Percentiles rank a stretch among this genome's conserved stretches.
phyloP scores from a whole-genome alignment of 2,797 vertebrate genomes.

The Clarias laeviceps region DNA sequence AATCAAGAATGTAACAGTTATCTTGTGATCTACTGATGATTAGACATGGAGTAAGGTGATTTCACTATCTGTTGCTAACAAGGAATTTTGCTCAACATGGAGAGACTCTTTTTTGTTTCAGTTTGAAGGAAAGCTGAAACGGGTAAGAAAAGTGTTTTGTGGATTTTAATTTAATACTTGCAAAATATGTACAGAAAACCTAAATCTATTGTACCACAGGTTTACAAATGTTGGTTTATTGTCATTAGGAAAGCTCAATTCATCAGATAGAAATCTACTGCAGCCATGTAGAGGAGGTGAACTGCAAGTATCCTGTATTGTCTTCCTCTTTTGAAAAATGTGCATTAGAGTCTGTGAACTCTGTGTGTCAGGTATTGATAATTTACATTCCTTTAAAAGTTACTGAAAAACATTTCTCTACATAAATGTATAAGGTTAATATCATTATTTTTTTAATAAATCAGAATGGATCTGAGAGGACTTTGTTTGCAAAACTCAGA shows the following conservation, averaged over 20 bases:
- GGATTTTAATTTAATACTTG: background rate
- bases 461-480: slow-evolving; percentile 35
- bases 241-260: slow-evolving; percentile 71
- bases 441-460: slow-evolving; percentile 35
- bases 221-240: background rate
- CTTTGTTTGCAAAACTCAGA: slow-evolving; percentile 12
- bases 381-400: background rate
- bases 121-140: slow-evolving; percentile 80
- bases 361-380: slow-evolving; percentile 81
- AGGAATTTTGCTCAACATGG: slow-evolving; percentile 73
- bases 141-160: slow-evolving; percentile 68
- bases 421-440: background rate
- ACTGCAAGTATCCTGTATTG: fast-evolving
- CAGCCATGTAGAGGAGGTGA: slow-evolving; percentile 41
- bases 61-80: slow-evolving; percentile 71
- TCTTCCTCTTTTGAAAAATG: slow-evolving; percentile 77
- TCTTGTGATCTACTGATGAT: background rate
- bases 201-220: background rate
- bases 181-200: background rate
- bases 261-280: slow-evolving; percentile 81
- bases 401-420: background rate
- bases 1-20: background rate
- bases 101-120: slow-evolving; percentile 71
- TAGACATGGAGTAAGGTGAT: slow-evolving; percentile 83
- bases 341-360: slow-evolving; percentile 82